These are phyloP conservation scores for Aphelocoma californica DNA, from an alignment of 2,797 vertebrate species.

Conservation along the genomic window DNA sequence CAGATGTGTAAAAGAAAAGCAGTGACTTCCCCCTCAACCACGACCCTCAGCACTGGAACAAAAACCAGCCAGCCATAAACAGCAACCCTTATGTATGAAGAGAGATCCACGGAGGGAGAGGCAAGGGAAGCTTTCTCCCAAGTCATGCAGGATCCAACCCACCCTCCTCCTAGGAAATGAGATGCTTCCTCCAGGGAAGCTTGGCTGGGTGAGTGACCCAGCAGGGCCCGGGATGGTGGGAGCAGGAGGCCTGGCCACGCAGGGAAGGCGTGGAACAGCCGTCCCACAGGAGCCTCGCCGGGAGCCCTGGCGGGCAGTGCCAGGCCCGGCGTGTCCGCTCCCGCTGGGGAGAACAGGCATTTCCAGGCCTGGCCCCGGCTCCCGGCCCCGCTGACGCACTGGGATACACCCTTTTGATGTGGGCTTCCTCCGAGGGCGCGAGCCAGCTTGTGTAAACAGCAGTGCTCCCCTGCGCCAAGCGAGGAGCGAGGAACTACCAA, in stretches of 20 bases:
- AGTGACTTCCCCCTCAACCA: background rate
- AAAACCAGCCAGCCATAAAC: background rate
- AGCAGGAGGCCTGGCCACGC: background rate
- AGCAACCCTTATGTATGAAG: background rate
- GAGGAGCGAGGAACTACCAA: background rate
- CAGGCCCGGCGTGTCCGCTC: background rate
- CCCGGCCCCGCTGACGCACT: background rate
- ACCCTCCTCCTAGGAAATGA: background rate
- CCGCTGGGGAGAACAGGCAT: constrained; percentile 1
- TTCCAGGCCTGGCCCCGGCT: background rate
- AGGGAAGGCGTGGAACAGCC: background rate
- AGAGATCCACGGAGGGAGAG: background rate
- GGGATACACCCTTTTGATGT: background rate
- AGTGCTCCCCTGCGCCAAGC: background rate
- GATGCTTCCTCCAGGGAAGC: background rate
- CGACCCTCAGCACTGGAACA: background rate
- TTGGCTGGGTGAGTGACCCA: background rate
- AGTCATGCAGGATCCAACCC: accelerated
- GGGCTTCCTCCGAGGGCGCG: background rate
- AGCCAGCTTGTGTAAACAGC: background rate
- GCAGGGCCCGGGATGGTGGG: accelerated
- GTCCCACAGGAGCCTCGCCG: accelerated
- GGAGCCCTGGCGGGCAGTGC: background rate
- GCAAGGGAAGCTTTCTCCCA: background rate
- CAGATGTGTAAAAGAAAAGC: background rate